Percentiles rank a stretch among this genome's conserved stretches.
Evolutionary conservation across 2,888 invertebrate species (phyloP).

Genomic region (Perizoma affinitatum): DNA sequence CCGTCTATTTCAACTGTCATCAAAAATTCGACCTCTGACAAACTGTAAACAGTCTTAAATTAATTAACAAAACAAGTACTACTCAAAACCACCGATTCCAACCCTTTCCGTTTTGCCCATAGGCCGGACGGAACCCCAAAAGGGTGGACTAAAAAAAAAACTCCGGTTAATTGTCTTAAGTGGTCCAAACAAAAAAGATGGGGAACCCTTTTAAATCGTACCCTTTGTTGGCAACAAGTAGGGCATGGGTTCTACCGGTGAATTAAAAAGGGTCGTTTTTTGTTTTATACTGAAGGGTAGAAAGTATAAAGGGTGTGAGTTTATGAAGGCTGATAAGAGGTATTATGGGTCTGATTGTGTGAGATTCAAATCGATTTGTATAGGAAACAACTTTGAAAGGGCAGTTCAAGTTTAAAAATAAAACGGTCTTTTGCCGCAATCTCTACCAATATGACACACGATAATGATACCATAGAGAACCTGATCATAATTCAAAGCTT

Average conservation of each 20-base stretch:
- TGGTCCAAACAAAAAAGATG: conserved; percentile 58
- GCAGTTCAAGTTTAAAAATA: too few species aligned
- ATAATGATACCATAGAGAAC: too few species aligned
- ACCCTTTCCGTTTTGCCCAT: conserved; percentile 16
- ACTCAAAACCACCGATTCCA: conserved; percentile 15
- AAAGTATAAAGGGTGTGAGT: conserved; percentile 18
- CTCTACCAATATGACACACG: too few species aligned
- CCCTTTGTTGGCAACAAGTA: conserved; percentile 56
- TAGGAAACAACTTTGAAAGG: not conserved
- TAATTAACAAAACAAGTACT: conserved; percentile 22
- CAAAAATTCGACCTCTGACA: not conserved
- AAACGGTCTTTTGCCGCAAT: too few species aligned
- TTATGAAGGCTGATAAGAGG: conserved; percentile 4
- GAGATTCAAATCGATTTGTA: conserved; percentile 4
- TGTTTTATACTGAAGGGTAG: conserved; percentile 19
- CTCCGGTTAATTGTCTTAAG: conserved; percentile 68
- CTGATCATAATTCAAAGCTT: too few species aligned
- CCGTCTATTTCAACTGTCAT: too few species aligned
- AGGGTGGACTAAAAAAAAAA: conserved; percentile 49
- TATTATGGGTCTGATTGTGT: not conserved
- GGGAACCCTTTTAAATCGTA: conserved; percentile 52
- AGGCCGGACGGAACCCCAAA: conserved; percentile 24
- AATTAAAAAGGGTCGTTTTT: conserved; percentile 40
- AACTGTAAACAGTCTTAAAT: conserved; percentile 12
- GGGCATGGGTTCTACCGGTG: conserved; percentile 47